Percentiles rank a stretch among this genome's conserved stretches.
Evolutionary conservation across 2,888 invertebrate genomes (phyloP).

Genomic region (Polymixis flavicincta): DNA sequence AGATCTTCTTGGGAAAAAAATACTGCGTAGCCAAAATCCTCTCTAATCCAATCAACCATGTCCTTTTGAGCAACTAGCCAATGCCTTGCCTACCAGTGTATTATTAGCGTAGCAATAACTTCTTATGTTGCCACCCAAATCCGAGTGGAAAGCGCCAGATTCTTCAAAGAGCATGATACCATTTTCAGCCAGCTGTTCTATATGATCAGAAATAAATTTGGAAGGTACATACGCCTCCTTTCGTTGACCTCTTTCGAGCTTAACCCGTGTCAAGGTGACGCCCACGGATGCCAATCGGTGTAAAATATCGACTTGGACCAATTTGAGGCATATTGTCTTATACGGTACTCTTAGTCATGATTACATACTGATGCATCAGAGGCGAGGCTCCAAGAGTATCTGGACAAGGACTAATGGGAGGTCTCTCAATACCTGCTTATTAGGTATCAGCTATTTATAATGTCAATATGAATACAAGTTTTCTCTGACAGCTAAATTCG

Average conservation of each 20-base stretch:
- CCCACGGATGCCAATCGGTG: constrained; percentile 62
- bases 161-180: constrained; percentile 18
- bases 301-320: constrained; percentile 67
- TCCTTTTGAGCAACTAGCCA: no score
- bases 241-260: constrained; percentile 58
- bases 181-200: constrained; percentile 35
- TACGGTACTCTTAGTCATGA: constrained; percentile 67
- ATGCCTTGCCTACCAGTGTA: not conserved
- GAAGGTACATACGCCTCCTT: constrained; percentile 50
- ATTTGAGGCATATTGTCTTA: constrained; percentile 66
- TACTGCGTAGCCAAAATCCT: no score
- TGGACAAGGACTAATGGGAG: constrained; percentile 45
- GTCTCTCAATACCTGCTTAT: constrained; percentile 37
- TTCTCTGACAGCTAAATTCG: not conserved
- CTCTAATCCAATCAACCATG: not conserved
- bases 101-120: not conserved
- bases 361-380: constrained; percentile 50
- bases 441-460: constrained; percentile 29
- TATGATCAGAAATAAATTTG: constrained; percentile 56
- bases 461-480: not conserved
- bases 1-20: not conserved
- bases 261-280: constrained; percentile 65
- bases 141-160: constrained; percentile 5
- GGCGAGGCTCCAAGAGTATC: constrained; percentile 28
- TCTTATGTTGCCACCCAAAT: constrained; percentile 4